These are phyloP conservation scores for Fragum fragum DNA, from an alignment of 2,888 invertebrate genomes.

Conservation along the genomic window DNA sequence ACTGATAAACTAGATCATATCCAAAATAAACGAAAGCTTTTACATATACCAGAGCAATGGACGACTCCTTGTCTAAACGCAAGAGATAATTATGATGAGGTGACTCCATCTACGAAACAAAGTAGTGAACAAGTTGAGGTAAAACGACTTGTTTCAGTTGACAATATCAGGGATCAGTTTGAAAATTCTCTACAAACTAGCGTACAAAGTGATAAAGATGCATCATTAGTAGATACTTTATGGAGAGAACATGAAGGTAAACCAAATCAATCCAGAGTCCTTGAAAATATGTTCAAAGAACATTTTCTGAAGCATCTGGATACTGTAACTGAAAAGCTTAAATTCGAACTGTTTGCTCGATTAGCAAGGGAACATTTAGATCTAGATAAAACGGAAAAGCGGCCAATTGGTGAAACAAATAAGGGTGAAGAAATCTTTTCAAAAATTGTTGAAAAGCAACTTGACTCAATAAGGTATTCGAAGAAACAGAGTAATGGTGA, in stretches of 20 bases:
- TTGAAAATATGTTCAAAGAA: constrained; percentile 31
- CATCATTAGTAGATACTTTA: background rate
- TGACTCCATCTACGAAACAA: background rate
- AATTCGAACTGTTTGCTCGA: constrained; percentile 26
- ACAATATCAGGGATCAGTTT: constrained; percentile 3
- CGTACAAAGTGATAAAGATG: background rate
- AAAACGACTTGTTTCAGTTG: background rate
- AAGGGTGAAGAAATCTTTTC: background rate
- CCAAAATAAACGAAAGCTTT: constrained; percentile 40
- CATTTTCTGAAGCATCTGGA: constrained; percentile 32
- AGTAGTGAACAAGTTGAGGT: background rate
- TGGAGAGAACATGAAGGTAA: background rate
- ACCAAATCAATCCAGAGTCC: constrained; percentile 3
- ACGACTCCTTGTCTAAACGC: background rate
- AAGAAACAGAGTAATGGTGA: background rate
- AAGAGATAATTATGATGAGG: background rate
- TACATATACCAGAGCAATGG: background rate
- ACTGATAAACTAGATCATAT: constrained; percentile 43
- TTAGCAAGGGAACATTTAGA: background rate
- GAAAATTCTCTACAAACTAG: background rate
- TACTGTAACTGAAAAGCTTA: constrained; percentile 34
- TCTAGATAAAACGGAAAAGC: background rate
- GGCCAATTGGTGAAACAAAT: background rate
- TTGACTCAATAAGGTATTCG: background rate
- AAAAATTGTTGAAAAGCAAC: constrained; percentile 15